Evolutionary conservation across 2,888 invertebrate genomes (phyloP), one percentile per base, ranked within the genome.

Genomic region (Pecten maximus): DNA sequence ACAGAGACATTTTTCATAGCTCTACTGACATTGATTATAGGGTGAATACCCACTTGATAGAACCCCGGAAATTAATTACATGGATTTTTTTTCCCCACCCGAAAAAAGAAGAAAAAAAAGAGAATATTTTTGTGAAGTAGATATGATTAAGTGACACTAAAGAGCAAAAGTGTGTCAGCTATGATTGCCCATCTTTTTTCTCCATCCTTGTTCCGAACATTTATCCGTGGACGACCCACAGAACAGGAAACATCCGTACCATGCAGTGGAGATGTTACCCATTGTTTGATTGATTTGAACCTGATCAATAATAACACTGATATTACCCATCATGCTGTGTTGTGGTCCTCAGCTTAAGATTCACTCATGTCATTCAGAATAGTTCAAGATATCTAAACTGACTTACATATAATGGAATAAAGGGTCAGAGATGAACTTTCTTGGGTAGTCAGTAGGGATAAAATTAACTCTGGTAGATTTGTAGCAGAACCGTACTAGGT

Each of bases 211-310:
- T 74, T 15, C 28, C 6, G n/a, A 35, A 35, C 28, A 10, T 28
- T 28, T 35, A 35, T 44, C 44, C 12, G 44, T 74, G 2, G 74
- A 28, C 28, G 28, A 23, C 35, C 8, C 74, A 8, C 23, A 74
- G 35, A 74, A 74, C 74, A 60, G 60, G 74, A 74, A 74, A 35
- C 74, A 23, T 23, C 54, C 54, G 74, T 35, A 74, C 74, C 74
- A 35, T 10, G 28, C 74, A 54, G 8, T 74, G 35, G 8, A 54
- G 54, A 54, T 54, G 54, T 74, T 74, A 35, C 74, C 74, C 74
- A 35, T 74, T 74, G 74, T 74, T 74, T 74, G 74, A 74, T 74
- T 35, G 74, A 74, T 74, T 28, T 35, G 74, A 6, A 35, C 74
- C 35, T 12, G 74, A 74, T 35, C 74, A 74, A 74, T 74, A 35